These are phyloP conservation scores for Diceros bicornis DNA, from an alignment of 2,797 vertebrate genomes.

Conservation along the genomic window DNA sequence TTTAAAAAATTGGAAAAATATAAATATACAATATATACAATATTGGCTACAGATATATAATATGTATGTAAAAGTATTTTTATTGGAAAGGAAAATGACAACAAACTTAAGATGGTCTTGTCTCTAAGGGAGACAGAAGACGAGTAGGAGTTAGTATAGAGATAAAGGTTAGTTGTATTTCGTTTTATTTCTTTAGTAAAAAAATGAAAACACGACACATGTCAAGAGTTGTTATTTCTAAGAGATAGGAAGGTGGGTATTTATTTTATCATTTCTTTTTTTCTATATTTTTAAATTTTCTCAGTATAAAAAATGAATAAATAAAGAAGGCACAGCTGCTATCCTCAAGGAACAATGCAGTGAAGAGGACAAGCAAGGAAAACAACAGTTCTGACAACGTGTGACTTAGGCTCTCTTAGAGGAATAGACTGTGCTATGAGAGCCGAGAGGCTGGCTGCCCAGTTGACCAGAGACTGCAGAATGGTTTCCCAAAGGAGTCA, in stretches of 20 bases:
- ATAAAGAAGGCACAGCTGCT: background rate
- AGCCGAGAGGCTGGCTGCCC: background rate
- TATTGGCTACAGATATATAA: background rate
- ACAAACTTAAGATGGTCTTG: background rate
- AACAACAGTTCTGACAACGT: background rate
- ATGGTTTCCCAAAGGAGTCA: background rate
- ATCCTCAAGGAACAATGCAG: background rate
- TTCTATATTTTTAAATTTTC: background rate
- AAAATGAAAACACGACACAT: background rate
- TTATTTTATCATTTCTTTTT: background rate
- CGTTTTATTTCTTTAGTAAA: conserved; percentile 1
- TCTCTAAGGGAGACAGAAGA: background rate
- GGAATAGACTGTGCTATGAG: background rate
- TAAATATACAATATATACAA: background rate
- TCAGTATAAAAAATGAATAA: background rate
- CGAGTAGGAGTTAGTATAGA: background rate
- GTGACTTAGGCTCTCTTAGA: background rate
- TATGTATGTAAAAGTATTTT: background rate
- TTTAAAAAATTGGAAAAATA: conserved; percentile 38
- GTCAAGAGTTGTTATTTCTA: conserved; percentile 16
- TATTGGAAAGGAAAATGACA: background rate
- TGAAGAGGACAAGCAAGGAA: background rate
- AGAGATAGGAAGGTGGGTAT: background rate
- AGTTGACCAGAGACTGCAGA: background rate
- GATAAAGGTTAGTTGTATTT: background rate